phyloP scores from a whole-genome alignment of 2,113 vertebrate species.

The Eulemur rufifrons region DNA sequence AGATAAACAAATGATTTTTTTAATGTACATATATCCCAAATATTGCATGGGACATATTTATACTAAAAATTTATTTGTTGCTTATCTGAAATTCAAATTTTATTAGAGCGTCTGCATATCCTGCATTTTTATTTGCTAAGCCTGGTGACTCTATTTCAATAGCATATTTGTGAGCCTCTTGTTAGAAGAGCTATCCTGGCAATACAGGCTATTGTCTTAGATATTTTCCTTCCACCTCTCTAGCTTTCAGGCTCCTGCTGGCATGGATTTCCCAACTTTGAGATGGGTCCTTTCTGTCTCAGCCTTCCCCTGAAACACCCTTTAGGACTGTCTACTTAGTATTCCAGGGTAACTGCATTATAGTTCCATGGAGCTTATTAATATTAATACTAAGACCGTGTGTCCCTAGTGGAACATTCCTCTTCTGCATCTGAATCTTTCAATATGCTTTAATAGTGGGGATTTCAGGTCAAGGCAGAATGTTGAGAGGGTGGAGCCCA shows the following conservation, averaged over 20 bases:
- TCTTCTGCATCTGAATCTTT: neutral
- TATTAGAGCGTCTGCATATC: neutral
- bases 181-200: neutral
- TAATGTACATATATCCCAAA: neutral
- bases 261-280: neutral
- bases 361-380: neutral
- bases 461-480: neutral
- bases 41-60: neutral
- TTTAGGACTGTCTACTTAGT: neutral
- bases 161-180: neutral
- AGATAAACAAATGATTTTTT: neutral
- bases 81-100: constrained; percentile 25
- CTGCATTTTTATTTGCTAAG: neutral
- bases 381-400: neutral
- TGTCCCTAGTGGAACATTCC: neutral
- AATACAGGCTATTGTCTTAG: neutral
- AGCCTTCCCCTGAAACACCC: neutral
- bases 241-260: neutral
- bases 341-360: neutral
- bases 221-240: neutral
- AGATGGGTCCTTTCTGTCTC: neutral
- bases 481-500: neutral
- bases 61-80: neutral
- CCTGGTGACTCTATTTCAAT: neutral
- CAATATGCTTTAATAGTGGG: neutral